Evolutionary conservation across 2,797 vertebrate genomes (phyloP).

Genomic region (Sorex maritimensis): DNA sequence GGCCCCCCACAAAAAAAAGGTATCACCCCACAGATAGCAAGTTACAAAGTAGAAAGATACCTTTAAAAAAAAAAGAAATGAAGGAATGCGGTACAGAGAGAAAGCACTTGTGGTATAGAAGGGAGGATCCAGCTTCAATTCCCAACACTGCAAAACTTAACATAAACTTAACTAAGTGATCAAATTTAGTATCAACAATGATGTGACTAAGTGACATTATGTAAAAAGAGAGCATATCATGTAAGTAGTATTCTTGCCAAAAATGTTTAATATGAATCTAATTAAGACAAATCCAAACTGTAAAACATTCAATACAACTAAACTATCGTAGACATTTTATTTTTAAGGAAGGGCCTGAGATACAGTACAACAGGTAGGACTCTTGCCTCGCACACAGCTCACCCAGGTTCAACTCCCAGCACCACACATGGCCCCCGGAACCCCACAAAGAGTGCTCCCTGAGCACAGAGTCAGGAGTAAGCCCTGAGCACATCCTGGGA

Average conservation of each 20-base stretch:
- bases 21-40: slow-evolving; percentile 42
- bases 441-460: no score
- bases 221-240: not conserved
- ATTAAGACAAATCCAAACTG: slow-evolving; percentile 27
- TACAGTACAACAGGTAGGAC: no score
- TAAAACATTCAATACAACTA: slow-evolving; percentile 26
- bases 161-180: slow-evolving; percentile 31
- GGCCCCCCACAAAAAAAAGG: not conserved
- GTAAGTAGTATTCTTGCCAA: not conserved
- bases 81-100: not conserved
- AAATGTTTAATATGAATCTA: not conserved
- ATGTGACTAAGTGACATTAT: not conserved
- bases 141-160: not conserved
- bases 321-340: no score
- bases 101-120: no score
- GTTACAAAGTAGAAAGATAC: slow-evolving; percentile 11
- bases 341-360: no score
- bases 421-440: no score
- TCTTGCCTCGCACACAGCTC: no score
- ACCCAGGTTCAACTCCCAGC: no score
- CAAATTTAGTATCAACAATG: slow-evolving; percentile 6
- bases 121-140: no score
- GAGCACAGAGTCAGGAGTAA: no score
- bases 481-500: no score
- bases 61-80: slow-evolving; percentile 37